These are phyloP conservation scores for Lycocorax pyrrhopterus DNA, from an alignment of 2,113 vertebrate species.

Conservation along the genomic window DNA sequence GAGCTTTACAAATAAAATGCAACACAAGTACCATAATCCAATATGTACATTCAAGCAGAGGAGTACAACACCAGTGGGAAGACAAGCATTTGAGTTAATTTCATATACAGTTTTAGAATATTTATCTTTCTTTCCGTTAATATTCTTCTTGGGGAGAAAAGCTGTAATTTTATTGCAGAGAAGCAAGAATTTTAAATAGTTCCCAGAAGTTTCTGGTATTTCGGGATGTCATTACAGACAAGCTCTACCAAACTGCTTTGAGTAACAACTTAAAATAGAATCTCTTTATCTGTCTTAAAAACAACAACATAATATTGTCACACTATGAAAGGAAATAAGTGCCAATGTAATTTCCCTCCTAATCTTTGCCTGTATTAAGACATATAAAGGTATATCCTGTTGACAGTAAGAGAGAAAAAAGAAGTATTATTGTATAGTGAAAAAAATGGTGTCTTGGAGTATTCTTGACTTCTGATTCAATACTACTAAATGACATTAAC, in stretches of 20 bases:
- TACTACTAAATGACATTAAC: background rate
- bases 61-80: background rate
- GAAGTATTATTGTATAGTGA: conserved; percentile 7
- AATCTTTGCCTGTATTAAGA: conserved; percentile 34
- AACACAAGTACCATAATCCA: background rate
- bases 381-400: conserved; percentile 14
- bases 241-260: background rate
- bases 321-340: conserved; percentile 29
- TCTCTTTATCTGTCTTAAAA: background rate
- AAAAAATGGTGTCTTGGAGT: conserved; percentile 32
- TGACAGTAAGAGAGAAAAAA: conserved; percentile 47
- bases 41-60: background rate
- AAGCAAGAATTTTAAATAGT: background rate
- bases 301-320: background rate
- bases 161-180: background rate
- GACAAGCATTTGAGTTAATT: background rate
- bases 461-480: background rate
- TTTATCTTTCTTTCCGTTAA: background rate
- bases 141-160: background rate
- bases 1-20: background rate
- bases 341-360: conserved; percentile 36
- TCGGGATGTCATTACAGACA: background rate
- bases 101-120: background rate
- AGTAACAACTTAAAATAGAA: conserved; percentile 25
- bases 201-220: background rate